Conservation (phyloP, 2,888 invertebrate species). For the Lasioglossum vierecki region DNA sequence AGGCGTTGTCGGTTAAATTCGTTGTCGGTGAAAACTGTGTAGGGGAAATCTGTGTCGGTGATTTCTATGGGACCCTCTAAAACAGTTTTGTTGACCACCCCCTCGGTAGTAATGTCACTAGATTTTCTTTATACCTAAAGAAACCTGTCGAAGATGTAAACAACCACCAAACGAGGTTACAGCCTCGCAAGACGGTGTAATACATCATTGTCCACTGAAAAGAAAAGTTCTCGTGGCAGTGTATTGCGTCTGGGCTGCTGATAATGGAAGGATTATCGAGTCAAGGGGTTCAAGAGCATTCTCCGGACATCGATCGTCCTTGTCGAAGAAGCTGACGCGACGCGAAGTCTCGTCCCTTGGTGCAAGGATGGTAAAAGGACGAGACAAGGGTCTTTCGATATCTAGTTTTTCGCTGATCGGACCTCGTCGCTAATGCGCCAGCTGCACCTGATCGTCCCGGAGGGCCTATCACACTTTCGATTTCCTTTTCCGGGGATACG, state of each 20-base stretch:
- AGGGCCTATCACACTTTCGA: constrained; percentile 52
- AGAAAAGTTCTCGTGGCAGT: not conserved
- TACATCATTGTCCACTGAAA: not conserved
- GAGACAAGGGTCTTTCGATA: not conserved
- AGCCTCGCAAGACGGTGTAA: not conserved
- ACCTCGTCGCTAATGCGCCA: constrained; percentile 33
- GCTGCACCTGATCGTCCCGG: constrained; percentile 18
- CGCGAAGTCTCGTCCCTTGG: not conserved
- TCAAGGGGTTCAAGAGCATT: not conserved
- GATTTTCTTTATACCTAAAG: not conserved
- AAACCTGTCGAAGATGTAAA: not conserved
- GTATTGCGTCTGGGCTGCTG: not conserved
- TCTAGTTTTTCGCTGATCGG: constrained; percentile 39
- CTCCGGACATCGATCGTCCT: not conserved
- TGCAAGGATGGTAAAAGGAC: not conserved
- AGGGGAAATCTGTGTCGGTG: too few relatives aligned
- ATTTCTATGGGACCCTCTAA: not conserved
- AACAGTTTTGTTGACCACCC: too few relatives aligned
- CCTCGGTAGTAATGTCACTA: not conserved
- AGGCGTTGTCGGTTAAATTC: too few relatives aligned
- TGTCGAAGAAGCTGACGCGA: not conserved
- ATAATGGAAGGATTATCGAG: not conserved
- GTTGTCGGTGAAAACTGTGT: too few relatives aligned
- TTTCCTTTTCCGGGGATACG: constrained; percentile 39
- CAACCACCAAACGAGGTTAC: not conserved